Conservation (phyloP, 2,888 invertebrate species). For the Megaustenia siamemsis region DNA sequence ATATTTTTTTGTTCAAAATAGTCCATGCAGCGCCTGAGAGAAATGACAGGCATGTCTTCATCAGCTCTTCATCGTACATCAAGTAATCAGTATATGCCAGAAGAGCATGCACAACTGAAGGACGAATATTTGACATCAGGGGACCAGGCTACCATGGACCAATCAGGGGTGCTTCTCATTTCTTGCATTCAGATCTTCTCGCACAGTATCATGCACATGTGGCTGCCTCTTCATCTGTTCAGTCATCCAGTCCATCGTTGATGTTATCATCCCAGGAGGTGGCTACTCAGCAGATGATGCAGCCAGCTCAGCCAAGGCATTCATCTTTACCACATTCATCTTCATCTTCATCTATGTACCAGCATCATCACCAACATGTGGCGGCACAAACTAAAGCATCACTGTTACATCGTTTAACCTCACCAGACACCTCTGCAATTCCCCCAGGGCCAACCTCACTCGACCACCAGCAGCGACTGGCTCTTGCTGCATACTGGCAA, state of each 20-base stretch:
- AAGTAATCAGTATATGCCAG: slow-evolving; percentile 24
- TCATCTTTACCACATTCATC: slow-evolving; percentile 29
- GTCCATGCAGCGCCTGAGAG: slow-evolving; percentile 46
- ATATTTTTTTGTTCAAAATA: background rate
- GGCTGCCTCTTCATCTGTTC: slow-evolving; percentile 39
- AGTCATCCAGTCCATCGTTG: slow-evolving; percentile 44
- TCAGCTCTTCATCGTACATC: slow-evolving; percentile 22
- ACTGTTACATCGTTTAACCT: slow-evolving; percentile 38
- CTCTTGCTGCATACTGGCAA: slow-evolving; percentile 45
- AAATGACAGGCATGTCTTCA: slow-evolving; percentile 22
- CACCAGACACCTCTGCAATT: slow-evolving; percentile 22
- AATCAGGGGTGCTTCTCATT: slow-evolving; percentile 12
- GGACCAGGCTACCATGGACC: slow-evolving; percentile 32
- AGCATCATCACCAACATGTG: slow-evolving; percentile 21
- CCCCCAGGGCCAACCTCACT: slow-evolving; percentile 13
- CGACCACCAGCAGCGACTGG: slow-evolving; percentile 36
- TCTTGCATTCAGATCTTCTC: slow-evolving; percentile 40
- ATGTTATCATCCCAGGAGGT: slow-evolving; percentile 41
- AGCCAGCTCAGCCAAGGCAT: slow-evolving; percentile 33
- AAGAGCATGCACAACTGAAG: slow-evolving; percentile 35
- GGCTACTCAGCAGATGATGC: slow-evolving; percentile 48
- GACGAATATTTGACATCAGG: slow-evolving; percentile 15
- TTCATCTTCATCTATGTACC: background rate
- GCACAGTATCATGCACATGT: slow-evolving; percentile 43
- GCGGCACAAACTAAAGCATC: slow-evolving; percentile 27